Conservation (phyloP, 2,113 vertebrate species). For the Chlorodrepanis virens region DNA sequence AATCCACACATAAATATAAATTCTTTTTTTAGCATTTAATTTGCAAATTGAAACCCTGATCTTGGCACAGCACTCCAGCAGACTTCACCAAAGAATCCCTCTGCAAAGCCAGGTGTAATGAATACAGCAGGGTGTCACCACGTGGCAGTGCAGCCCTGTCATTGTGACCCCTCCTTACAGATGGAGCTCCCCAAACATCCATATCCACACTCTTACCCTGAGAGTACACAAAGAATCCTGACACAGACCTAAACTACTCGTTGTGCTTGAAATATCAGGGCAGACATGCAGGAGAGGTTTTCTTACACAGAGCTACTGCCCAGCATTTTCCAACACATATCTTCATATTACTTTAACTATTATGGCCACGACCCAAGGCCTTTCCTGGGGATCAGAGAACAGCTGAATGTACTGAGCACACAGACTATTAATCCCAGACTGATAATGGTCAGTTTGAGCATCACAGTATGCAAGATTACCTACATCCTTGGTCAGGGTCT, state of each 20-base stretch:
- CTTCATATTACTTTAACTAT: conserved; percentile 32
- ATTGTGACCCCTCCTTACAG: rapidly evolving
- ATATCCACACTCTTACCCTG: not conserved
- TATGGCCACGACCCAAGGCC: not conserved
- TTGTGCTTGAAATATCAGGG: not conserved
- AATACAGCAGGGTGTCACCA: not conserved
- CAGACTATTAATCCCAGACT: not conserved
- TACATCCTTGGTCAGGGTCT: not conserved
- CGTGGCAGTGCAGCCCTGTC: rapidly evolving
- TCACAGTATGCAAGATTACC: not conserved
- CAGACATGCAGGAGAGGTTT: not conserved
- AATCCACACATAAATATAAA: not conserved
- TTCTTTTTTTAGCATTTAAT: not conserved
- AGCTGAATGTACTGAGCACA: not conserved
- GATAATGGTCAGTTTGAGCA: not conserved
- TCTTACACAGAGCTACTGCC: not conserved
- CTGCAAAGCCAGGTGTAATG: not conserved
- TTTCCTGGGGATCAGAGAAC: not conserved
- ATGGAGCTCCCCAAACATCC: not conserved
- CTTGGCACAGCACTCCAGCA: not conserved
- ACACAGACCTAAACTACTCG: not conserved
- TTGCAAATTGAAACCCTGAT: not conserved
- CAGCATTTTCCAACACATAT: not conserved
- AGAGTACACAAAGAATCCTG: not conserved
- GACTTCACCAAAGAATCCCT: not conserved